Base-by-base conservation (phyloP, 1,140 invertebrate species). In the Patella vulgata region DNA sequence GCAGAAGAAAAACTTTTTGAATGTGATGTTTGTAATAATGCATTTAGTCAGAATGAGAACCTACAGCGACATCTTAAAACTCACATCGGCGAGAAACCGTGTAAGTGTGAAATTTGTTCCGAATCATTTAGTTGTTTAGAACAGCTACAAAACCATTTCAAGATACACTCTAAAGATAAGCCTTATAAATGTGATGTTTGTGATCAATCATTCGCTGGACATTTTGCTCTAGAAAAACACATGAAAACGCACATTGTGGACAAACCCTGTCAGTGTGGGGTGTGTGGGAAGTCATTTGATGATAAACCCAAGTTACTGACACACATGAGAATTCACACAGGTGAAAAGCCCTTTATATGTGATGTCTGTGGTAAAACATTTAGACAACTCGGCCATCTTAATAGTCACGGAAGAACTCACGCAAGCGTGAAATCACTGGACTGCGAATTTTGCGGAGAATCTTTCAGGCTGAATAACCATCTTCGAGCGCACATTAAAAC, bases 71-170 rank as follows among this genome's bases (percentile, higher is more conserved):
- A 66, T 58, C 54, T 60, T 51, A 31, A 6, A 9, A 97, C 95
- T 0, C 78, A 80, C 61, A 98, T 73, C 83, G 95, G 95, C 8
- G 95, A 98, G 82, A 95, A 96, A 78, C 31, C 59, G 2, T 59
- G 44, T 19, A 28, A 51, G 50, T 71, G 69, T 53, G 33, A 56
- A 33, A 44, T 59, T 55, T 71, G 69, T 53, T 54, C 54, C 31
- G 60, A 64, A 48, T 54, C 44, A 0, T 73, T 73, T 55, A 63
- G 28, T 27, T 44, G 30, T 9, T 28, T 25, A 25, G n/a, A 5
- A 30, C 23, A 52, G 8, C 25, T 61, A 51, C 42, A 42, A 23
- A 61, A 21, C 17, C 61, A 61, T 30, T 21, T 33, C 6, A 36
- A 39, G 9, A 60, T 46, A 30, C 68, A 66, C 40, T 43, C 53